Percentiles rank a stretch among this genome's conserved stretches.
Conservation (phyloP, 2,797 vertebrate genomes). For the Thaleichthys pacificus region DNA sequence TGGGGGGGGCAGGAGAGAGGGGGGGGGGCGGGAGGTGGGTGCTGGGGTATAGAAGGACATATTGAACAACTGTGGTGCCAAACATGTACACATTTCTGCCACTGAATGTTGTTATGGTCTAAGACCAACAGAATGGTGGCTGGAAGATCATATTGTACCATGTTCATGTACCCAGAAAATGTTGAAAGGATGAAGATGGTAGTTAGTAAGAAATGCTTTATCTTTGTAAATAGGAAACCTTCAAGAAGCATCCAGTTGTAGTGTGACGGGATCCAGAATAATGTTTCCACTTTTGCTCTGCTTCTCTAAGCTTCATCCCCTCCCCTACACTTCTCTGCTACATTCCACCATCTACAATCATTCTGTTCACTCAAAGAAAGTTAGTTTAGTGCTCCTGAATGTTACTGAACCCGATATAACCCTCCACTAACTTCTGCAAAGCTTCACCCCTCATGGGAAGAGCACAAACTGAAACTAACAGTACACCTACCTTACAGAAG, state of each 20-base stretch:
- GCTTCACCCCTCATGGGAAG: constrained; percentile 70
- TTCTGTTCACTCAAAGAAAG: constrained; percentile 59
- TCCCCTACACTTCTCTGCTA: not conserved
- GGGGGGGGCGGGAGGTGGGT: too few species aligned
- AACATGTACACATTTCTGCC: not conserved
- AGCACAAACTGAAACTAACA: constrained; percentile 71
- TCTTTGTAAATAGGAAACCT: not conserved
- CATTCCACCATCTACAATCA: not conserved
- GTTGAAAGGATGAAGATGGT: not conserved
- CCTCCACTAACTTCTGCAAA: constrained; percentile 75
- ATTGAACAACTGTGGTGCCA: constrained; percentile 1
- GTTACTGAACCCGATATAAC: constrained; percentile 75
- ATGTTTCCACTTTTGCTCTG: not conserved
- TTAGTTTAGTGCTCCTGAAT: constrained; percentile 63
- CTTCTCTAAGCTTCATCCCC: not conserved
- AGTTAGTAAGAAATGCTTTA: not conserved
- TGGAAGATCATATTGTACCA: too few species aligned
- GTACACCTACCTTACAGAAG: constrained; percentile 75
- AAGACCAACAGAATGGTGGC: too few species aligned
- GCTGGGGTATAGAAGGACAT: too few species aligned
- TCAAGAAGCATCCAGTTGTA: not conserved
- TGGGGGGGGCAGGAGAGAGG: constrained; percentile 7
- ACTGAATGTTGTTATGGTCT: not conserved
- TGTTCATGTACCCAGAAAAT: too few species aligned
- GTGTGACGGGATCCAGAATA: not conserved